A percentile compares a stretch with the other conserved stretches of the same genome.
Evolutionary conservation across 2,888 invertebrate species (phyloP).

Genomic region (Drosophila aldrichi): DNA sequence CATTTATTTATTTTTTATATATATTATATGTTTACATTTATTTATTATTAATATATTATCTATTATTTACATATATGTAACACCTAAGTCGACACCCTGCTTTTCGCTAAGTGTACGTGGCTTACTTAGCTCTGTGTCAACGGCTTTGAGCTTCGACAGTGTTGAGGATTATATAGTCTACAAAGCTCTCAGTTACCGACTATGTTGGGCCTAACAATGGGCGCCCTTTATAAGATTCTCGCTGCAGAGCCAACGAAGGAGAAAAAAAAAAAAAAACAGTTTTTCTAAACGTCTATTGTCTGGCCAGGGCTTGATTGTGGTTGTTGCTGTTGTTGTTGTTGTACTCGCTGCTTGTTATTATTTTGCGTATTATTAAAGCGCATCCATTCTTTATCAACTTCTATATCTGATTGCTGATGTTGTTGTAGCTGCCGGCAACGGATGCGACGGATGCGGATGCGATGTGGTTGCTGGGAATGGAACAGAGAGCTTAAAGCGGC

Average conservation of each 20-base stretch:
- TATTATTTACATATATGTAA: not conserved
- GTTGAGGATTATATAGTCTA: slow-evolving; percentile 60
- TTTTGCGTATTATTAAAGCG: slow-evolving; percentile 75
- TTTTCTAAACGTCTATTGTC: slow-evolving; percentile 63
- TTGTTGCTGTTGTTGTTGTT: slow-evolving; percentile 42
- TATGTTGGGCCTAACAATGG: slow-evolving; percentile 42
- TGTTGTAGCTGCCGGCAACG: slow-evolving; percentile 37
- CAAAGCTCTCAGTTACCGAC: slow-evolving; percentile 53
- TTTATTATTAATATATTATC: too few relatives aligned
- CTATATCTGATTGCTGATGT: slow-evolving; percentile 43
- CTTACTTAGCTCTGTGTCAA: slow-evolving; percentile 27
- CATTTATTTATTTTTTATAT: too few relatives aligned
- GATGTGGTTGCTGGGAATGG: slow-evolving; percentile 49
- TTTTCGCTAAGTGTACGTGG: slow-evolving; percentile 7
- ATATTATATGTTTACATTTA: too few relatives aligned
- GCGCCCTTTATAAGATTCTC: slow-evolving; percentile 40
- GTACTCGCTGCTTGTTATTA: slow-evolving; percentile 54
- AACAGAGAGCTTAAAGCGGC: slow-evolving; percentile 62
- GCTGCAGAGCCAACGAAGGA: slow-evolving; percentile 8
- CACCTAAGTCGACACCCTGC: not conserved
- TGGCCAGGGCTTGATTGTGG: slow-evolving; percentile 58
- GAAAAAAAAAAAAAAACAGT: slow-evolving; percentile 38
- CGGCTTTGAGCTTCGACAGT: slow-evolving; percentile 53
- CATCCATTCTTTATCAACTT: slow-evolving; percentile 72
- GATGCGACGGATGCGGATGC: slow-evolving; percentile 62